A percentile compares a stretch with the other conserved stretches of the same genome.
Evolutionary conservation across 2,113 vertebrate genomes (phyloP).

Genomic region (Chinchilla lanigera): DNA sequence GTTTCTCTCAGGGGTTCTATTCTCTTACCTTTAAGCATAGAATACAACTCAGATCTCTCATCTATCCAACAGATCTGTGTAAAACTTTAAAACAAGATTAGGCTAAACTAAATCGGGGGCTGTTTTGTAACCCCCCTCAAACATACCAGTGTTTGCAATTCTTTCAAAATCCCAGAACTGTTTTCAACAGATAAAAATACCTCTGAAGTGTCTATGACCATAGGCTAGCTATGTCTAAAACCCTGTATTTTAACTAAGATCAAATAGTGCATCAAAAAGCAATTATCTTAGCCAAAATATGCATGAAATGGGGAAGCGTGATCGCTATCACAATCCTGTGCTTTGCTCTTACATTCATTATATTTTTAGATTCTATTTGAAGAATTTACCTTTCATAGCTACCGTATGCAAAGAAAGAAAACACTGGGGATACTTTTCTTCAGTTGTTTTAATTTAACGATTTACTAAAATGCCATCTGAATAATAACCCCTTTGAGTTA

Average conservation of each 20-base stretch:
- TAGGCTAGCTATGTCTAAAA: background rate
- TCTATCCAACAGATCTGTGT: background rate
- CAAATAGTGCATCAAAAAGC: background rate
- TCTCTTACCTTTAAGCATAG: background rate
- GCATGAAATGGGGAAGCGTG: background rate
- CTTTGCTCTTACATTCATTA: background rate
- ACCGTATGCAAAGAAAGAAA: background rate
- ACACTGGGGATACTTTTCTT: background rate
- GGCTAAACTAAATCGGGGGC: background rate
- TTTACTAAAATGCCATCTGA: background rate
- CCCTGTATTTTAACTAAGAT: background rate
- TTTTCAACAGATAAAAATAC: background rate
- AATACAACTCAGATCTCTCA: background rate
- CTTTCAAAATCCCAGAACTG: background rate
- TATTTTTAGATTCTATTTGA: background rate
- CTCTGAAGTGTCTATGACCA: background rate
- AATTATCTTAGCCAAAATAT: background rate
- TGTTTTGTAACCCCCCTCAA: background rate
- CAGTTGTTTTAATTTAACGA: background rate
- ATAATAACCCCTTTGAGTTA: background rate
- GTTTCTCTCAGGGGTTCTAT: background rate
- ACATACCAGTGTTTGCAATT: background rate
- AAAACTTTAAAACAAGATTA: background rate
- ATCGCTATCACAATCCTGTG: background rate
- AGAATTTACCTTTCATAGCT: background rate